Evolutionary conservation across 53 echinoderm and acorn worm species (phyloP).

Genomic region (Stichopus horrens): DNA sequence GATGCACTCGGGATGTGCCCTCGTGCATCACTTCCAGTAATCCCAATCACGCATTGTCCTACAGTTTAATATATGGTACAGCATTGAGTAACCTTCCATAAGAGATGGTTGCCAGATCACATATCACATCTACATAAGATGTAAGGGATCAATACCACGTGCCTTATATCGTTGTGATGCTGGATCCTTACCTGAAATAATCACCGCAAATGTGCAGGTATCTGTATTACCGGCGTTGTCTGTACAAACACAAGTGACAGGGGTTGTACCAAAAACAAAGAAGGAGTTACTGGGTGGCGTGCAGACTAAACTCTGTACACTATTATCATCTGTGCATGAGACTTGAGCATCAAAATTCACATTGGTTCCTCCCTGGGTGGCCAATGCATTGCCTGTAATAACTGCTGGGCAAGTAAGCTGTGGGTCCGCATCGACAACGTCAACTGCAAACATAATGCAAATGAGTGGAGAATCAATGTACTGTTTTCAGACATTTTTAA

Average conservation of each 20-base stretch:
- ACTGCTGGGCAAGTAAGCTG: not conserved
- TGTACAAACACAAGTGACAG: slow-evolving; percentile 29
- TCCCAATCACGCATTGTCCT: no score
- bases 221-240: slow-evolving; percentile 51
- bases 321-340: slow-evolving; percentile 16
- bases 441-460: not conserved
- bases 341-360: not conserved
- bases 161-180: no score
- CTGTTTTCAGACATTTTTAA: no score
- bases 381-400: not conserved
- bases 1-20: no score
- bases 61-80: no score
- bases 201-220: not conserved
- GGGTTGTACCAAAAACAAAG: slow-evolving; percentile 41
- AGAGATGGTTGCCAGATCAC: no score
- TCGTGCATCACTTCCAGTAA: no score
- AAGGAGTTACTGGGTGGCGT: slow-evolving; percentile 31
- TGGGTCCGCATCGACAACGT: slow-evolving; percentile 3
- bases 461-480: no score
- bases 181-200: not conserved
- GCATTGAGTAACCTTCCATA: no score
- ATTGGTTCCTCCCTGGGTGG: not conserved
- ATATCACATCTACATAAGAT: no score
- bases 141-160: no score
- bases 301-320: slow-evolving; percentile 21